Evolutionary conservation across 2,888 invertebrate genomes (phyloP).

Genomic region (Ariolimax columbianus): DNA sequence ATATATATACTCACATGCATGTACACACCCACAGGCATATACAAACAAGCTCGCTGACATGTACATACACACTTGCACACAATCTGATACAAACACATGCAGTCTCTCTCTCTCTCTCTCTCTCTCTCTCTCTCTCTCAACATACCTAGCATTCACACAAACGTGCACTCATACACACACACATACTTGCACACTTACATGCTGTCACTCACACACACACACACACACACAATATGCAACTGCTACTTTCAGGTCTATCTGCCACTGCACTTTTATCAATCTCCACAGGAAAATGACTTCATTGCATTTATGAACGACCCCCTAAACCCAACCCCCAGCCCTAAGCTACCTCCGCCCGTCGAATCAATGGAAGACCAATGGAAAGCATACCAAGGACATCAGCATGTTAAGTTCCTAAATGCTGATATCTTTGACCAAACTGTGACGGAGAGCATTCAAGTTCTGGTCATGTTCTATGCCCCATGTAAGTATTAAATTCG

Average conservation of each 20-base stretch:
- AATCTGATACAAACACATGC: too few relatives aligned
- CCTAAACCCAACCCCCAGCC: constrained; percentile 78
- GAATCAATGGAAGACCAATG: constrained; percentile 79
- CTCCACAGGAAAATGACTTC: constrained; percentile 84
- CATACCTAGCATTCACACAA: too few relatives aligned
- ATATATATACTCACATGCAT: too few relatives aligned
- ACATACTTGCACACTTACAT: too few relatives aligned
- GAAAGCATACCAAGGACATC: constrained; percentile 79
- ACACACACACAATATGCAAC: neutral
- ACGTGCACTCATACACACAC: too few relatives aligned
- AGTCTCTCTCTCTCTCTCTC: too few relatives aligned
- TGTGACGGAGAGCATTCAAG: constrained; percentile 81
- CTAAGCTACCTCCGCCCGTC: constrained; percentile 65
- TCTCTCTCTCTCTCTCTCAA: too few relatives aligned
- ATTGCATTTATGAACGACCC: constrained; percentile 82
- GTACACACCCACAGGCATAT: too few relatives aligned
- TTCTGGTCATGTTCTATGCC: constrained; percentile 80
- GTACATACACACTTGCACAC: too few relatives aligned
- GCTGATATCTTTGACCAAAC: constrained; percentile 80
- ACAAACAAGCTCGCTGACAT: too few relatives aligned
- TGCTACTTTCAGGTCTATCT: neutral
- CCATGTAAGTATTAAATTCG: constrained; percentile 74
- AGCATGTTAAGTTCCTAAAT: constrained; percentile 87
- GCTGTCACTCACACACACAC: too few relatives aligned
- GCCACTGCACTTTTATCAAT: neutral